Base-by-base conservation (phyloP, 2,888 invertebrate genomes). In the Drosophila melanosoma region DNA sequence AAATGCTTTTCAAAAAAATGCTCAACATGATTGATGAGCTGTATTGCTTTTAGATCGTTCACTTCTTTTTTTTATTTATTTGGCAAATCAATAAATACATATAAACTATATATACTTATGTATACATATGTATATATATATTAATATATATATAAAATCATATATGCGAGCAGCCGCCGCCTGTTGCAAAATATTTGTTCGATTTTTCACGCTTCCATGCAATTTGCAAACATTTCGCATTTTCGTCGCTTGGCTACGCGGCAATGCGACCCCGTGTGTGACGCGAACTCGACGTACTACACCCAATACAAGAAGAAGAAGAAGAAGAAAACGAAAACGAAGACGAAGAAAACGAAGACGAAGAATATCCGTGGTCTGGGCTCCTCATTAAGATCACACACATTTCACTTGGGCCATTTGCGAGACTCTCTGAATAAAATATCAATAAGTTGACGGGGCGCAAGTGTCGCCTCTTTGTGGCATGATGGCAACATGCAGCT, bases 171-270 rank as follows among this genome's bases (percentile, higher is more conserved):
- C 57, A 45, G 33, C 20, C 68, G 32, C 63, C 61, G 71, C 62
- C 59, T 59, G 52, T 51, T 57, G 69, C 60, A 65, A 76, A 75
- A 87, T 87, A 88, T 83, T 83, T 82, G 74, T 77, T 80, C 80
- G 77, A 83, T 74, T 83, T 87, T 87, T 87, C 83, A 89, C 89
- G 87, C 87, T 85, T 89, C 87, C 87, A 89, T 87, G 89, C 77
- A 72, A 76, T 70, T 81, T 76, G 76, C 74, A 66, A 71, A 64
- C 81, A 81, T 85, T 83, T 54, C 54, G 36, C 45, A 45, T 45
- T 45, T 83, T 76, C 64, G 62, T 48, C 71, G 68, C 79, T 67
- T 69, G 69, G 63, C 62, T 74, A 64, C 64, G 66, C 65, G 38
- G 38, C 48, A 20, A 26, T 36, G 54, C 53, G 54, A 38, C 26